These are phyloP conservation scores for Leptocoma aspasia DNA, from an alignment of 2,113 vertebrate genomes.

Conservation along the genomic window DNA sequence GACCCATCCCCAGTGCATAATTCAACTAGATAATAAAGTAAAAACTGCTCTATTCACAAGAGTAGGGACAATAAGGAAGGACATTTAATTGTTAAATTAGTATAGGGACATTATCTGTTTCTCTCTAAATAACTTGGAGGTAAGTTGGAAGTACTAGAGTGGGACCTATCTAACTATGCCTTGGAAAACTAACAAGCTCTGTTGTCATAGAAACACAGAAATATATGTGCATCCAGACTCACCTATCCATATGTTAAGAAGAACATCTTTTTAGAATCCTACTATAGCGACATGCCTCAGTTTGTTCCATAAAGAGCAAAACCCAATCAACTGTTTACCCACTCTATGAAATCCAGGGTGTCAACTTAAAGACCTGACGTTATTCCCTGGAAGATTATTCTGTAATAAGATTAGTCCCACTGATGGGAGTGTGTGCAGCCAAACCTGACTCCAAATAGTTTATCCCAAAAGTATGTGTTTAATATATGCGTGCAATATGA, in stretches of 20 bases:
- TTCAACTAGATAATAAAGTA: background rate
- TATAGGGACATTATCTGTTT: background rate
- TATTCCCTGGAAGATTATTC: background rate
- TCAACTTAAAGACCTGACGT: background rate
- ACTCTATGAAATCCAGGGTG: background rate
- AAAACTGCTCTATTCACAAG: background rate
- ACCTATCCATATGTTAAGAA: background rate
- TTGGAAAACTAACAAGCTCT: background rate
- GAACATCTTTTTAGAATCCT: background rate
- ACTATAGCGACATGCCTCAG: background rate
- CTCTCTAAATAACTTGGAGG: background rate
- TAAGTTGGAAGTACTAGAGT: background rate
- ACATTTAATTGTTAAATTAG: background rate
- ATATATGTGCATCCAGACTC: background rate
- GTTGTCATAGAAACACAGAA: background rate
- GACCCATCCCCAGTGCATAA: background rate
- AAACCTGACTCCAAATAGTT: background rate
- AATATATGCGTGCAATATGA: background rate
- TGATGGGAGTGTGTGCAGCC: background rate
- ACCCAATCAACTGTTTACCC: background rate
- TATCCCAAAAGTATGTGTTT: background rate
- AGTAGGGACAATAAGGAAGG: background rate
- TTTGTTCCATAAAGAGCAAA: background rate
- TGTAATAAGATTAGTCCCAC: background rate
- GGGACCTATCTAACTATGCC: background rate